Conservation (phyloP, 2,797 vertebrate species). For the Myotis vivesi region DNA sequence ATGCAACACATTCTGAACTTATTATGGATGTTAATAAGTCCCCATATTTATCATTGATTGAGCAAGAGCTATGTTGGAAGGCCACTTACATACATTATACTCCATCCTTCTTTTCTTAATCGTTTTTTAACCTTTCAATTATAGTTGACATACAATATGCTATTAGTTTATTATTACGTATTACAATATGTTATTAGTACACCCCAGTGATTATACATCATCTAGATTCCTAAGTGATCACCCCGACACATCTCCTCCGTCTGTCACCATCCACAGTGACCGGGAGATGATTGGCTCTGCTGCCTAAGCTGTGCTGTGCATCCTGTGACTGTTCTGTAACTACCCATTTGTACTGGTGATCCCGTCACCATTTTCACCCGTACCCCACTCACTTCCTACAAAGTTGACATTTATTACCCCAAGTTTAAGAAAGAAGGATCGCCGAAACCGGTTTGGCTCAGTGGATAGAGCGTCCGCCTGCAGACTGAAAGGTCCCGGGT, state of each 20-base stretch:
- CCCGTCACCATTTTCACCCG: neutral
- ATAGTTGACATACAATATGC: neutral
- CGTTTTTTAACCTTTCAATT: neutral
- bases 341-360: neutral
- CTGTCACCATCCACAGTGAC: neutral
- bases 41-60: neutral
- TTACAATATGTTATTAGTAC: too few species aligned
- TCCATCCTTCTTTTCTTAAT: neutral
- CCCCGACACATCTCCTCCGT: accelerated
- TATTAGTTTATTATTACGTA: too few species aligned
- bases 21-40: neutral
- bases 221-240: neutral
- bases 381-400: neutral
- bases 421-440: neutral
- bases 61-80: neutral
- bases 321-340: neutral
- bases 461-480: too few species aligned
- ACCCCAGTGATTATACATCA: neutral
- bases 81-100: neutral
- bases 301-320: accelerated
- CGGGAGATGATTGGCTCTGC: accelerated
- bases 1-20: neutral
- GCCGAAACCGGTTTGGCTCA: too few species aligned
- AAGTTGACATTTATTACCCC: neutral
- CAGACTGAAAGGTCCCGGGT: too few species aligned